A percentile compares a stretch with the other conserved stretches of the same genome.
These are phyloP conservation scores for Spicauda simplicius DNA, from an alignment of 2,888 invertebrate genomes.

Conservation along the genomic window DNA sequence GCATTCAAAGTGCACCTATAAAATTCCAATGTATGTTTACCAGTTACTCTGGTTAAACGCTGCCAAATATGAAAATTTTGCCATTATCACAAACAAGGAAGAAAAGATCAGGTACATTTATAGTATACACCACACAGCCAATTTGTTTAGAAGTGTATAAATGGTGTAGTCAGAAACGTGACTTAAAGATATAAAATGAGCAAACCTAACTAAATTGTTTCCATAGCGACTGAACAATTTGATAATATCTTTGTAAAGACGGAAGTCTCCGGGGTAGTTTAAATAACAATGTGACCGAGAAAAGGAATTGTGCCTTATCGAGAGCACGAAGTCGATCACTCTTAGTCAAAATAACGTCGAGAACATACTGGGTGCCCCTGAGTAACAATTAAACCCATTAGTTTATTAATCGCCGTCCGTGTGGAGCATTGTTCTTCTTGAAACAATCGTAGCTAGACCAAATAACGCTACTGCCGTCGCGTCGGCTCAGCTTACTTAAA, in stretches of 20 bases:
- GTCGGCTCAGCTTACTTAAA: constrained; percentile 66
- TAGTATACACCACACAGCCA: background rate
- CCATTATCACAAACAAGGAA: no score
- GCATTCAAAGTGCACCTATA: no score
- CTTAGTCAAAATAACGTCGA: constrained; percentile 80
- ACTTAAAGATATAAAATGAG: constrained; percentile 15
- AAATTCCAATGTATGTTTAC: no score
- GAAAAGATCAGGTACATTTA: no score
- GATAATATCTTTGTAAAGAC: constrained; percentile 28
- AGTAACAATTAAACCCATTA: constrained; percentile 75
- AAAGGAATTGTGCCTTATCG: constrained; percentile 72
- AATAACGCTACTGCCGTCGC: constrained; percentile 60
- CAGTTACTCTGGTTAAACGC: no score
- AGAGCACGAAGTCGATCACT: constrained; percentile 71
- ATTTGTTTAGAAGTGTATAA: background rate
- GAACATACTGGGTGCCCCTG: constrained; percentile 54
- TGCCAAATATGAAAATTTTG: no score
- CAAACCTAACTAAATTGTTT: constrained; percentile 9
- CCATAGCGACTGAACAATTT: constrained; percentile 15
- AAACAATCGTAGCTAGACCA: constrained; percentile 81
- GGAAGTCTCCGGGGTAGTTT: constrained; percentile 61
- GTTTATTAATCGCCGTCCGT: constrained; percentile 73
- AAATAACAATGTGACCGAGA: constrained; percentile 65
- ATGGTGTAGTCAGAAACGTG: constrained; percentile 13
- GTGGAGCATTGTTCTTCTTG: constrained; percentile 72